phyloP scores from a whole-genome alignment of 2,888 invertebrate species.

The Branchellion lobata region DNA sequence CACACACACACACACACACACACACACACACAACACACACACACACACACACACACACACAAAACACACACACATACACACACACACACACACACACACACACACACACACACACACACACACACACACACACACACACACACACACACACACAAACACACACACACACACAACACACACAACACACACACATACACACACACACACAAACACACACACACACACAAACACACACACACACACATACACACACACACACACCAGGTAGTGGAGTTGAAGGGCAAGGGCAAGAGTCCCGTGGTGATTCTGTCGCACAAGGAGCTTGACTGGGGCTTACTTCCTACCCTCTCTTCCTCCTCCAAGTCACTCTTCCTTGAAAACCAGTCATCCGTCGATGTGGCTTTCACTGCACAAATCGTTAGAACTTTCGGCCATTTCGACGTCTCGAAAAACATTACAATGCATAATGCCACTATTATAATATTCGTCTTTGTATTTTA shows the following conservation, averaged over 20 bases:
- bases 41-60: too few relatives aligned
- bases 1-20: conserved; percentile 29
- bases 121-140: conserved; percentile 23
- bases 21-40: conserved; percentile 1
- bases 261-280: conserved; percentile 58
- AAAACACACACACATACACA: conserved; percentile 11
- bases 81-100: conserved; percentile 29
- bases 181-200: not conserved
- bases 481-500: too few relatives aligned
- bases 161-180: not conserved
- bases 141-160: too few relatives aligned
- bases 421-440: too few relatives aligned
- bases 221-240: conserved; percentile 16
- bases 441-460: too few relatives aligned
- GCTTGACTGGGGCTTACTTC: conserved; percentile 70
- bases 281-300: conserved; percentile 69
- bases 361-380: conserved; percentile 68
- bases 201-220: conserved; percentile 17
- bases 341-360: conserved; percentile 66
- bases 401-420: conserved; percentile 66
- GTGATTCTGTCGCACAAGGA: conserved; percentile 68
- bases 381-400: conserved; percentile 72
- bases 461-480: too few relatives aligned
- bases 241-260: conserved; percentile 29
- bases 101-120: conserved; percentile 29